Conservation (phyloP, 2,888 invertebrate genomes). For the Acleris cristana region DNA sequence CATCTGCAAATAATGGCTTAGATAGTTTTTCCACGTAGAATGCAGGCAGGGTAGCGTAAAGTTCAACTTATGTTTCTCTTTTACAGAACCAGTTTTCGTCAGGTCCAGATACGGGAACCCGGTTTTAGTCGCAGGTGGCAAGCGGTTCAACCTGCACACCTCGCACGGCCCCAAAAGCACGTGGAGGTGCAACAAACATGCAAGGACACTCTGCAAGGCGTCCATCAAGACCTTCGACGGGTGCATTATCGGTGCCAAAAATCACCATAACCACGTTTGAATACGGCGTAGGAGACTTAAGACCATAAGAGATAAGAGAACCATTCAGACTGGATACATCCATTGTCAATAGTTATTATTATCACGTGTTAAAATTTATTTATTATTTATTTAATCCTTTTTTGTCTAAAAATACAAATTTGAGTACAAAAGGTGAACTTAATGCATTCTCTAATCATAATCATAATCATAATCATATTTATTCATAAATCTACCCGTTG, state of each 20-base stretch:
- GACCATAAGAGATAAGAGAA: neutral
- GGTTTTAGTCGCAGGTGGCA: neutral
- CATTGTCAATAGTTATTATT: no score
- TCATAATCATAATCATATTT: no score
- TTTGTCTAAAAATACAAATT: no score
- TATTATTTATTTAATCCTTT: no score
- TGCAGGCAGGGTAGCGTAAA: no score
- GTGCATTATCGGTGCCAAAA: neutral
- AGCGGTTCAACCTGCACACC: neutral
- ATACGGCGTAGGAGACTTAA: neutral
- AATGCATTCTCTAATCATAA: no score
- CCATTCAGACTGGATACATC: no score
- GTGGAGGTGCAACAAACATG: neutral
- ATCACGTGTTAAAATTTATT: no score
- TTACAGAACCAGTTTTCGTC: neutral
- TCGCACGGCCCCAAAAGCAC: neutral
- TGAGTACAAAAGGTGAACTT: no score
- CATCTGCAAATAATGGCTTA: no score
- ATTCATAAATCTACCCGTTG: no score
- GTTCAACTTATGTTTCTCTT: neutral
- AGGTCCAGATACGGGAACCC: neutral
- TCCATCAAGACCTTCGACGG: neutral
- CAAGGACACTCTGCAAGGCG: neutral
- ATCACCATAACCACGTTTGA: neutral
- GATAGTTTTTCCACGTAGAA: no score